These are phyloP conservation scores for Trachelus iudaicus DNA, from an alignment of 2,888 invertebrate genomes.

Conservation along the genomic window DNA sequence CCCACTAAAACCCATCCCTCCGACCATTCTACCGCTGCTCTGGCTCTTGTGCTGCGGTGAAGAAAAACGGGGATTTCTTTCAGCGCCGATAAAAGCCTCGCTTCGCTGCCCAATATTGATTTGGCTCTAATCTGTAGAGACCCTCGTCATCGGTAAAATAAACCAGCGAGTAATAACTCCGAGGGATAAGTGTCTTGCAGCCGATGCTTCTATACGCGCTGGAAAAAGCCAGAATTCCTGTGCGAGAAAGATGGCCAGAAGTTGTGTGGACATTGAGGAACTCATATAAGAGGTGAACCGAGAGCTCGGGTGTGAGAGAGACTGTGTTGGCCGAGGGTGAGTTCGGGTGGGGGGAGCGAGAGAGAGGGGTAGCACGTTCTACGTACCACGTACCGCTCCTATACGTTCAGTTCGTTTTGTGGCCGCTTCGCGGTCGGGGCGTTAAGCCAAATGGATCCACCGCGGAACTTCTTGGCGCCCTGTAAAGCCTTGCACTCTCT, in stretches of 20 bases:
- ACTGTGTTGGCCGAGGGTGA: background rate
- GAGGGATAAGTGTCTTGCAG: slow-evolving; percentile 23
- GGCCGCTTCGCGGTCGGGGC: background rate
- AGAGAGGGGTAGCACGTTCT: too few relatives aligned
- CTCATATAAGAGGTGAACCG: background rate
- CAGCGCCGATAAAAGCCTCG: slow-evolving; percentile 61
- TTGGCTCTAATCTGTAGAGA: slow-evolving; percentile 63
- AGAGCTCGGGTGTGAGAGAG: background rate
- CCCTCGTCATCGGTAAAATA: slow-evolving; percentile 58
- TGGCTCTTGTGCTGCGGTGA: background rate
- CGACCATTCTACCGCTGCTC: background rate
- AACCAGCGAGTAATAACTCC: slow-evolving; percentile 59
- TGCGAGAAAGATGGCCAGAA: background rate
- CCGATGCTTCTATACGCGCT: background rate
- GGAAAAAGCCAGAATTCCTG: too few relatives aligned
- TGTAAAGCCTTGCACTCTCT: background rate
- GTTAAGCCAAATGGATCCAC: background rate
- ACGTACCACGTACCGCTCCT: too few relatives aligned
- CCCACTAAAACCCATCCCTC: slow-evolving; percentile 23
- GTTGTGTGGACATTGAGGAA: background rate
- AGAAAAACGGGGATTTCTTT: slow-evolving; percentile 51
- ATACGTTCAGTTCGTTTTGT: background rate
- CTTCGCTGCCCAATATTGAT: slow-evolving; percentile 64
- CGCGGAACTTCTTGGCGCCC: too few relatives aligned
- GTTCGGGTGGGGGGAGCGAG: slow-evolving; percentile 4